phyloP scores from a whole-genome alignment of 2,888 invertebrate species.

The Eristalis intricaria region DNA sequence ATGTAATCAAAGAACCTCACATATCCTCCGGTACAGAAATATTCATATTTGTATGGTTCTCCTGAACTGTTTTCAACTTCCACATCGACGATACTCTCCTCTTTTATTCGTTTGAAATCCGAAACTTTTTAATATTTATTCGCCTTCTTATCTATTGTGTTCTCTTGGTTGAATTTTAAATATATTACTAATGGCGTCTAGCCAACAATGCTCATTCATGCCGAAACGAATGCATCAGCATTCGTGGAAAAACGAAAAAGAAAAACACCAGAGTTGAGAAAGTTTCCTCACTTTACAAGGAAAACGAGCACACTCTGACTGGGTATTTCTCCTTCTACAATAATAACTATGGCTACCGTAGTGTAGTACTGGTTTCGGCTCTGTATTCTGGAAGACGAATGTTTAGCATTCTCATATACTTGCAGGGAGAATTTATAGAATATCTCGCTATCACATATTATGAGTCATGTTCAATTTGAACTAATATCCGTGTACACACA shows the following conservation, averaged over 20 bases:
- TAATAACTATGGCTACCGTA: not conserved
- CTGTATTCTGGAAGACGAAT: conserved; percentile 30
- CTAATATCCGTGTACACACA: conserved; percentile 71
- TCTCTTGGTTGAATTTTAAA: conserved; percentile 75
- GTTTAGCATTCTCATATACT: conserved; percentile 40
- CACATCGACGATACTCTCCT: conserved; percentile 33
- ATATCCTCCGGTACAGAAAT: not conserved
- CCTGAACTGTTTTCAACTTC: not conserved
- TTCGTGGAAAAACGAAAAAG: conserved; percentile 30
- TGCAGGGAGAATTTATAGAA: conserved; percentile 31
- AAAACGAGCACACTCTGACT: conserved; percentile 18
- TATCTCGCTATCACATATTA: conserved; percentile 48
- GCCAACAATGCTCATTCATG: conserved; percentile 73
- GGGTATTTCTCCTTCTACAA: not conserved
- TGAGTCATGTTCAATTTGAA: conserved; percentile 68
- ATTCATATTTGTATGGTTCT: not conserved
- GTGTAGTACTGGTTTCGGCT: not conserved
- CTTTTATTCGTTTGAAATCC: conserved; percentile 53
- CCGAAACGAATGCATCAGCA: conserved; percentile 53
- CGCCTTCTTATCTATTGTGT: conserved; percentile 74
- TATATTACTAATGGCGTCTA: conserved; percentile 75
- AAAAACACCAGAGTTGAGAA: conserved; percentile 44
- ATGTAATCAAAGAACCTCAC: not conserved
- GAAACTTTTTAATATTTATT: conserved; percentile 72
- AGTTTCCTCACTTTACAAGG: conserved; percentile 55